Evolutionary conservation across 2,797 vertebrate species (phyloP).

Genomic region (Acropternis orthonyx): DNA sequence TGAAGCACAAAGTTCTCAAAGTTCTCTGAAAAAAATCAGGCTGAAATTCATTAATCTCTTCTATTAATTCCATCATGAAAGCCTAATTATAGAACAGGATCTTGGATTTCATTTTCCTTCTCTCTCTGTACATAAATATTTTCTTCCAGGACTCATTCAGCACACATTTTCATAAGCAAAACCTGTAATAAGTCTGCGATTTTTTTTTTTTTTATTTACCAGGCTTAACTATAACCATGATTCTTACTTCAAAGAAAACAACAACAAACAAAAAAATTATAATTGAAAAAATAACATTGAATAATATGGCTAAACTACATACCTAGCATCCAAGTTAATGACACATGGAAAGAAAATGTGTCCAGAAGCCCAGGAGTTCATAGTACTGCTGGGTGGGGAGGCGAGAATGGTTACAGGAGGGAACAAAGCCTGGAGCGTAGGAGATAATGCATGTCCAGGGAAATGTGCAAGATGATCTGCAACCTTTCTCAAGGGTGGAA

Average conservation of each 20-base stretch:
- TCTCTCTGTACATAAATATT: not conserved
- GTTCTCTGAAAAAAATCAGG: not conserved
- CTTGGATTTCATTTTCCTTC: not conserved
- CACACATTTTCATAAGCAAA: not conserved
- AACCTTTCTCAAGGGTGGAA: not conserved
- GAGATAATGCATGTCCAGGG: not conserved
- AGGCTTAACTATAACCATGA: not conserved
- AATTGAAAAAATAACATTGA: not conserved
- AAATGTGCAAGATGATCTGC: not conserved
- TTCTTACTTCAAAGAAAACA: not conserved
- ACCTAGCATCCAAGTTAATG: not conserved
- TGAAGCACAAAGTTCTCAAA: not conserved
- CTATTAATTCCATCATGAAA: not conserved
- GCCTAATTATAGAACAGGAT: not conserved
- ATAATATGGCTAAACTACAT: not conserved
- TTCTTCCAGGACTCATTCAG: not conserved
- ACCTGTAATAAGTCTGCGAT: not conserved
- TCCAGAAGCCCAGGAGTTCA: not conserved
- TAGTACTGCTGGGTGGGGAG: slow-evolving; percentile 4
- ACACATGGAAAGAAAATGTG: not conserved
- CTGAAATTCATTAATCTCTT: not conserved
- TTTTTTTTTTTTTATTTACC: not conserved
- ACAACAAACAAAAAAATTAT: not conserved
- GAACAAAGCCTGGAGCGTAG: not conserved
- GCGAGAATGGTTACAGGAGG: not conserved